Base-by-base conservation (phyloP, 2,888 invertebrate genomes). In the Carabus problematicus region DNA sequence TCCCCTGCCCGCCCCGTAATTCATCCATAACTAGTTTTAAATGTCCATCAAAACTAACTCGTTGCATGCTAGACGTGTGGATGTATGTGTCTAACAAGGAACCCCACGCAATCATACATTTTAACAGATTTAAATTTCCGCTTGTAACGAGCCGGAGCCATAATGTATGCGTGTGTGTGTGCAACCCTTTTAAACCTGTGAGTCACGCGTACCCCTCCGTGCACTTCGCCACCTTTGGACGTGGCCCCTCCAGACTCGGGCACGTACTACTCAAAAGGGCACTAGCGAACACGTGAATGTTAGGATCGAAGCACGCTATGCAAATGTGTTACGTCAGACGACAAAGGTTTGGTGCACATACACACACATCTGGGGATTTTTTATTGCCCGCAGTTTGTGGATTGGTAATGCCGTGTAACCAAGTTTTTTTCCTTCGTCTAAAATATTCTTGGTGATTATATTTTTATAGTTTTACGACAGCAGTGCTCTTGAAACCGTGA, bases 101-200 rank as follows among this genome's bases (percentile, higher is more conserved):
- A 61, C 49, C 55, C 55, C 64, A 42, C 14, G 55, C 64, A 64
- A 43, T 64, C 18, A 43, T 42, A 55, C 64, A 64, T 64, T 64
- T 64, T 64, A 64, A 64, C 64, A 64, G 64, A 56, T 64, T 64
- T 64, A 64, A 64, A 64, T 64, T 64, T 64, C 64, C 64, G 64
- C 52, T 19, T 18, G 43, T 63, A 52, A 42, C 63, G 41, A 62
- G 54, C 52, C 43, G 29, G 29, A 29, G 29, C 29, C 29, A 29
- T 29, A 29, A 29, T 29, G 29, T n/a, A n/a, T n/a, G n/a, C n/a
- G n/a, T n/a, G n/a, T n/a, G n/a, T n/a, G n/a, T 29, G 29, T 29
- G 12, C 11, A 54, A 63, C 63, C 63, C 63, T 54, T 63, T 62
- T 63, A 52, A 63, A 54, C 63, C 63, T 52, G n/a, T 63, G 63